These are phyloP conservation scores for Caenorhabditis angaria DNA, from an alignment of 2,888 invertebrate genomes.

Conservation along the genomic window DNA sequence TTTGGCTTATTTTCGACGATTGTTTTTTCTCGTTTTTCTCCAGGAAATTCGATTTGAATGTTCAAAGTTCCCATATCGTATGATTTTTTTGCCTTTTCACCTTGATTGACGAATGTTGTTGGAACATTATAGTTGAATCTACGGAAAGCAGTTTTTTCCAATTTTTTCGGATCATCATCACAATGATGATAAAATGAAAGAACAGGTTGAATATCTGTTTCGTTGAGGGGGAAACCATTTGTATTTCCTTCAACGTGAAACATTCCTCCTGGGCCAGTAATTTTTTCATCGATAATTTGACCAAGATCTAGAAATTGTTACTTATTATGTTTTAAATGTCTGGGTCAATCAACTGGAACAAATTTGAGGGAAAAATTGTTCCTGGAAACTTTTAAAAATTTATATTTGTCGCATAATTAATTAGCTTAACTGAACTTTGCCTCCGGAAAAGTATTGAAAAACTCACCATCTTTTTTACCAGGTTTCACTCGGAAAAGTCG, in stretches of 20 bases:
- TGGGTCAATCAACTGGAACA: neutral
- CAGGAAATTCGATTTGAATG: slow-evolving; percentile 56
- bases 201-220: slow-evolving; percentile 50
- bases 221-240: slow-evolving; percentile 55
- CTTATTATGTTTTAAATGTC: neutral
- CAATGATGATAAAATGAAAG: slow-evolving; percentile 54
- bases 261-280: slow-evolving; percentile 50
- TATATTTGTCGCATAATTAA: neutral
- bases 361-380: neutral
- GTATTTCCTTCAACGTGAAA: slow-evolving; percentile 59
- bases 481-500: slow-evolving; percentile 54
- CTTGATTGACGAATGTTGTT: slow-evolving; percentile 46
- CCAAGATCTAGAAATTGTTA: slow-evolving; percentile 33
- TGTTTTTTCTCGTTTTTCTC: slow-evolving; percentile 53
- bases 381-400: too few species aligned
- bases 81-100: slow-evolving; percentile 56
- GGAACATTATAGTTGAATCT: slow-evolving; percentile 54
- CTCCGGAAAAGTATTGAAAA: neutral
- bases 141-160: slow-evolving; percentile 56
- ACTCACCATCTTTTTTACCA: slow-evolving; percentile 47
- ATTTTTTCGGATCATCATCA: slow-evolving; percentile 53
- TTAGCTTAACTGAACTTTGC: neutral
- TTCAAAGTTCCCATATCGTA: slow-evolving; percentile 57
- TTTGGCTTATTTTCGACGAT: slow-evolving; percentile 31
- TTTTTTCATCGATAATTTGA: slow-evolving; percentile 52